phyloP scores from a whole-genome alignment of 2,113 vertebrate genomes.

The Melanocharis versteri region DNA sequence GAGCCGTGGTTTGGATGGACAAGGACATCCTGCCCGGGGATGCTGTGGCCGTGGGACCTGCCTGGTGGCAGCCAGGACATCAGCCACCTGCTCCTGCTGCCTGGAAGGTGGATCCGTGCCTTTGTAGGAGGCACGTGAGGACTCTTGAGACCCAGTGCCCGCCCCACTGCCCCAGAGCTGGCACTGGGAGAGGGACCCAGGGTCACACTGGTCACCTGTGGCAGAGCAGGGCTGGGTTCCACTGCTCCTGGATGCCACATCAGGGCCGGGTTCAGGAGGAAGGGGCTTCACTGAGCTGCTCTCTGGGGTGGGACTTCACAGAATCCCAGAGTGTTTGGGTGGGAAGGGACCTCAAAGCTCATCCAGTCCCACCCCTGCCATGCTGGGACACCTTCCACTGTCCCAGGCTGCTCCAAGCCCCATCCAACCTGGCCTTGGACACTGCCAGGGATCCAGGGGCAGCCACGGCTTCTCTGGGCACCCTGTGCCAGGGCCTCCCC shows the following conservation, averaged over 20 bases:
- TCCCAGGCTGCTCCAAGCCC: background rate
- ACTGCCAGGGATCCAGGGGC: background rate
- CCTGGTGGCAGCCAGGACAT: background rate
- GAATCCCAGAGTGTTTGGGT: background rate
- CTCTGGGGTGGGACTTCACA: background rate
- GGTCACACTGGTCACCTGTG: background rate
- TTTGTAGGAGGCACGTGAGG: background rate
- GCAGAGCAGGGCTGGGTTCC: background rate
- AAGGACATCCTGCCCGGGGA: background rate
- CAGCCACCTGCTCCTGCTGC: background rate
- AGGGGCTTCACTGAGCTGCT: background rate
- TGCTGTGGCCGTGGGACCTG: background rate
- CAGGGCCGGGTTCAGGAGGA: background rate
- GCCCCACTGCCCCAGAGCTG: background rate
- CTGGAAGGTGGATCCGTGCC: background rate
- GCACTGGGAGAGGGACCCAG: background rate
- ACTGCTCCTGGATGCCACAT: background rate
- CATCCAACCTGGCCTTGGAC: accelerated
- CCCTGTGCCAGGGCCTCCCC: accelerated
- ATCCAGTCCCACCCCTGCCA: accelerated
- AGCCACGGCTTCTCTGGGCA: background rate
- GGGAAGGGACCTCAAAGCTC: accelerated
- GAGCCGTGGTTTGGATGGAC: accelerated
- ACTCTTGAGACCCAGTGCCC: accelerated
- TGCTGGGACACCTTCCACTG: background rate